Percentiles rank a stretch among this genome's conserved stretches.
These are phyloP conservation scores for Cryptocheilus praepositus DNA, from an alignment of 2,888 invertebrate genomes.

Conservation along the genomic window DNA sequence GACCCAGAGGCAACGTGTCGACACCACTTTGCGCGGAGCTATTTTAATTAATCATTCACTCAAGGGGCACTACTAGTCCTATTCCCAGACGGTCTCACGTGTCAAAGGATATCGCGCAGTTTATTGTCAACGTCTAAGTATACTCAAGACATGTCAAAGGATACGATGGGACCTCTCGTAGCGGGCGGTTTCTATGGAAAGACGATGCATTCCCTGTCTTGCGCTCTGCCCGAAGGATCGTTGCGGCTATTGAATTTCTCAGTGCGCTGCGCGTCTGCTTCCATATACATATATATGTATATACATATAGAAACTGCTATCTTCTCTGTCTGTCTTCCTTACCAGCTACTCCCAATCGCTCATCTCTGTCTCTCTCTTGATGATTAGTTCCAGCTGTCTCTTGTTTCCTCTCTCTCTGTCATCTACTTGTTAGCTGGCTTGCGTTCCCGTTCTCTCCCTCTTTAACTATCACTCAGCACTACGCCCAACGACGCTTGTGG, in stretches of 20 bases:
- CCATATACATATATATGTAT: neutral
- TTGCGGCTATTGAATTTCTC: slow-evolving; percentile 46
- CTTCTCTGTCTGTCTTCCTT: neutral
- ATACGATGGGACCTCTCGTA: neutral
- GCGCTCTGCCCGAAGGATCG: slow-evolving; percentile 18
- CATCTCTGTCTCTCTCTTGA: slow-evolving; percentile 6
- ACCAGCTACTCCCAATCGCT: no score
- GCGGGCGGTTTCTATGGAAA: slow-evolving; percentile 35
- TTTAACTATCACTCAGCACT: no score
- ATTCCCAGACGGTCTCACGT: slow-evolving; percentile 27
- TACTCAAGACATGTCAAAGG: slow-evolving; percentile 9
- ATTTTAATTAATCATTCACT: slow-evolving; percentile 34
- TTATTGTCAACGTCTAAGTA: slow-evolving; percentile 36
- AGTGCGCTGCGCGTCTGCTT: neutral
- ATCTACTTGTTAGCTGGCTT: slow-evolving; percentile 12
- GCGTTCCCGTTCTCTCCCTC: neutral
- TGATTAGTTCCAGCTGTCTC: no score
- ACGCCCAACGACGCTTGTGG: neutral
- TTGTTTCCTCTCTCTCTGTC: neutral
- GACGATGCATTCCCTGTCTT: slow-evolving; percentile 29
- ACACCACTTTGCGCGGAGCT: slow-evolving; percentile 1
- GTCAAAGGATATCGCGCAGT: slow-evolving; percentile 39
- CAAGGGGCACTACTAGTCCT: slow-evolving; percentile 1
- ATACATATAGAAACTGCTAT: neutral
- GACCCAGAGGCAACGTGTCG: neutral